phyloP scores from a whole-genome alignment of 2,113 vertebrate genomes.

The Epinephelus fuscoguttatus region DNA sequence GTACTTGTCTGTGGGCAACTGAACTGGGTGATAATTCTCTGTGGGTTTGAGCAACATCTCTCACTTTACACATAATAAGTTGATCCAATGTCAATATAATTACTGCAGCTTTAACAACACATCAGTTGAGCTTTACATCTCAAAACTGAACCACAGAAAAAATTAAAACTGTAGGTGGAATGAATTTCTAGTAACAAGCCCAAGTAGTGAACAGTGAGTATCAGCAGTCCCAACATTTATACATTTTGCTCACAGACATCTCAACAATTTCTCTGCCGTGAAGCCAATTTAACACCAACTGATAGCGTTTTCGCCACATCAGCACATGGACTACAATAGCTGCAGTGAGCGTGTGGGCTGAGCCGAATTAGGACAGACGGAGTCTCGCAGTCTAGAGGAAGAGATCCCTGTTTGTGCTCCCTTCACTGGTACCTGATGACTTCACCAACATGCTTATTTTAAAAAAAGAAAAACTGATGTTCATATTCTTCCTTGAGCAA shows the following conservation, averaged over 20 bases:
- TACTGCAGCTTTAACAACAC: background rate
- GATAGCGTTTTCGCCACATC: slow-evolving; percentile 38
- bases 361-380: slow-evolving; percentile 8
- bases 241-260: slow-evolving; percentile 7
- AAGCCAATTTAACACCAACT: slow-evolving; percentile 24
- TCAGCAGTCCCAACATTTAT: slow-evolving; percentile 9
- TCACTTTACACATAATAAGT: background rate
- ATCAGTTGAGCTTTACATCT: background rate
- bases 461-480: background rate
- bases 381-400: background rate
- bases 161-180: background rate
- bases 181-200: background rate
- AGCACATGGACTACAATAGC: slow-evolving; percentile 40
- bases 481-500: background rate
- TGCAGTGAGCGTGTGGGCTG: slow-evolving; percentile 24
- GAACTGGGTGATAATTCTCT: background rate
- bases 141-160: background rate
- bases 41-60: background rate
- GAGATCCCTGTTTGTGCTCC: background rate
- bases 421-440: slow-evolving; percentile 5
- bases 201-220: background rate
- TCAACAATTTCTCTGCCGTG: background rate
- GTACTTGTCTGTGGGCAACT: background rate
- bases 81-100: background rate
- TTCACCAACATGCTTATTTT: background rate